Percentiles rank a stretch among this genome's conserved stretches.
Conservation (phyloP, 2,113 vertebrate species). For the Catharus minimus region DNA sequence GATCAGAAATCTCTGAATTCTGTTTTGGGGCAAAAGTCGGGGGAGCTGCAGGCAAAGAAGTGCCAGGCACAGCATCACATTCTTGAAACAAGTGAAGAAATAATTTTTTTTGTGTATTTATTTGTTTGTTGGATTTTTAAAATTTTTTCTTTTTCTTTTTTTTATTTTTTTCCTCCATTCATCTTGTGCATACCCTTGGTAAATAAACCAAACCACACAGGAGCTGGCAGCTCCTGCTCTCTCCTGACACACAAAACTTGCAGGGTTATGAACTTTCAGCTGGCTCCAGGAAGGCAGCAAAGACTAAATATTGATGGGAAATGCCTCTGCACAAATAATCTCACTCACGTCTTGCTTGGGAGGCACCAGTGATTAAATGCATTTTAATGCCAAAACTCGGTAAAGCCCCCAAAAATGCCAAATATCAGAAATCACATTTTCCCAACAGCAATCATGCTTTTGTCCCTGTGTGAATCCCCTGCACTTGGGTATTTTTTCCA, state of each 20-base stretch:
- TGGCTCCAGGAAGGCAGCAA: background rate
- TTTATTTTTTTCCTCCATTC: rapidly evolving
- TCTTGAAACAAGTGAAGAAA: background rate
- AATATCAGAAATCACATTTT: conserved; percentile 38
- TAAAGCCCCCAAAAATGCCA: background rate
- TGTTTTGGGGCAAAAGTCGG: background rate
- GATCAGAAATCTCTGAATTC: background rate
- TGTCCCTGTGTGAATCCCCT: conserved; percentile 36
- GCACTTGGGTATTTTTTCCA: conserved; percentile 6
- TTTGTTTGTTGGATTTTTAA: too few relatives aligned
- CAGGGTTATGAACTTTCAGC: background rate
- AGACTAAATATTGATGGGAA: conserved; percentile 31
- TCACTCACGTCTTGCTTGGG: conserved; percentile 11
- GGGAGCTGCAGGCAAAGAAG: background rate
- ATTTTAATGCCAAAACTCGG: conserved; percentile 1
- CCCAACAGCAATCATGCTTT: conserved; percentile 21
- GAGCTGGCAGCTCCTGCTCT: background rate
- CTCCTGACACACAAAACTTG: background rate
- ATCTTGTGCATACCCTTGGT: background rate
- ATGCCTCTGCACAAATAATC: conserved; percentile 3
- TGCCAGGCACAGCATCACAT: background rate
- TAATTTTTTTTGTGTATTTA: background rate
- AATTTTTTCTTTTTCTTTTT: too few relatives aligned
- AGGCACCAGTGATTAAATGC: conserved; percentile 7
- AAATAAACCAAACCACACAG: background rate